phyloP scores from a whole-genome alignment of 2,888 invertebrate genomes.

The Drosophila niveifrons region DNA sequence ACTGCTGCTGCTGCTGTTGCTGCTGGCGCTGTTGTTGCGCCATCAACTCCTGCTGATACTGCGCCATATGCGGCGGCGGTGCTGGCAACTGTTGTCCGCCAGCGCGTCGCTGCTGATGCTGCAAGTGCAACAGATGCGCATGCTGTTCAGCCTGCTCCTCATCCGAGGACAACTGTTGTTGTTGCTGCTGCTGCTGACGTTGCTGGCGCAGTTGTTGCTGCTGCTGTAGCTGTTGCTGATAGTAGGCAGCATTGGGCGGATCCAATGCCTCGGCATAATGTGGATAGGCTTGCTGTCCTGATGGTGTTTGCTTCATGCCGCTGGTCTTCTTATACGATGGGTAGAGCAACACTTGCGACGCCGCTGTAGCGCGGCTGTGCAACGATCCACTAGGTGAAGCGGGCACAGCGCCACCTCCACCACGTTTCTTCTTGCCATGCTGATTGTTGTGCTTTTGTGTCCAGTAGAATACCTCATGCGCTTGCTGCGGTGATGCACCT shows the following conservation, averaged over 20 bases:
- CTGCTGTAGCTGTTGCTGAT: slow-evolving; percentile 72
- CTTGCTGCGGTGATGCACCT: slow-evolving; percentile 71
- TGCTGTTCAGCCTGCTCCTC: slow-evolving; percentile 83
- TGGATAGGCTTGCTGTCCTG: slow-evolving; percentile 69
- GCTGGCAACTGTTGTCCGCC: slow-evolving; percentile 70
- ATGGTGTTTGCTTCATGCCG: slow-evolving; percentile 58
- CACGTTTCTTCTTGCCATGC: slow-evolving; percentile 81
- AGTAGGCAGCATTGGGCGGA: slow-evolving; percentile 73
- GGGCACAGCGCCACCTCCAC: slow-evolving; percentile 63
- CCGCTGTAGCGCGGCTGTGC: slow-evolving; percentile 82
- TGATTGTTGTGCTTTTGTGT: slow-evolving; percentile 83
- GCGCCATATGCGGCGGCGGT: slow-evolving; percentile 76
- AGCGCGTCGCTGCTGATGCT: slow-evolving; percentile 76
- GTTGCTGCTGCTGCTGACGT: slow-evolving; percentile 72
- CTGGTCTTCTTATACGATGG: slow-evolving; percentile 84
- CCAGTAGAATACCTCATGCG: slow-evolving; percentile 85
- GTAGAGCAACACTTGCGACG: slow-evolving; percentile 82
- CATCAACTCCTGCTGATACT: slow-evolving; percentile 74
- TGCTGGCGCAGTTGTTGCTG: slow-evolving; percentile 66
- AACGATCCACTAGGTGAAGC: slow-evolving; percentile 83
- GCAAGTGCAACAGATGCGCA: slow-evolving; percentile 81
- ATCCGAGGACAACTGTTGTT: slow-evolving; percentile 83
- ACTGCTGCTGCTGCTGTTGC: slow-evolving; percentile 74
- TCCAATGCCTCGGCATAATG: slow-evolving; percentile 83
- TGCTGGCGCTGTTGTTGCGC: slow-evolving; percentile 56